phyloP scores from a whole-genome alignment of 1,140 invertebrate genomes.

The Gerris buenoi region DNA sequence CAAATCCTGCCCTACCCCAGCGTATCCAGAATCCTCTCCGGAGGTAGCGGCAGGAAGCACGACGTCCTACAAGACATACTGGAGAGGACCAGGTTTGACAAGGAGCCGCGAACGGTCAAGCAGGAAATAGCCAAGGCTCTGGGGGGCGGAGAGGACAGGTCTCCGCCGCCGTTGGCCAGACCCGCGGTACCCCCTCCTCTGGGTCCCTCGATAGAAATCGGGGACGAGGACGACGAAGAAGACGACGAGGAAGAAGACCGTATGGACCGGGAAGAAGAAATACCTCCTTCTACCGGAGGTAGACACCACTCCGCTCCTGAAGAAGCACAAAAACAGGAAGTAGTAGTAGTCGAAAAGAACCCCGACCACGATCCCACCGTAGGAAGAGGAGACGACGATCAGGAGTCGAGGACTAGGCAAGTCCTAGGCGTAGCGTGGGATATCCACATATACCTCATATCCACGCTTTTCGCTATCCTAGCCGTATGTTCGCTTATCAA shows the following conservation, averaged over 20 bases:
- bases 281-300: not conserved
- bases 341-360: slow-evolving; percentile 10
- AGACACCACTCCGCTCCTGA: slow-evolving; percentile 7
- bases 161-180: slow-evolving; percentile 17
- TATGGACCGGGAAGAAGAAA: slow-evolving; percentile 9
- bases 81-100: slow-evolving; percentile 19
- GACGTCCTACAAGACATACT: slow-evolving; percentile 41
- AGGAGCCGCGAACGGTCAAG: slow-evolving; percentile 21
- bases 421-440: slow-evolving; percentile 60
- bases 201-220: not conserved
- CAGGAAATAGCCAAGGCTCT: slow-evolving; percentile 20
- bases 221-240: not conserved
- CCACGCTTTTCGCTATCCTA: slow-evolving; percentile 62
- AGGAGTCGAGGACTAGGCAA: slow-evolving; percentile 22
- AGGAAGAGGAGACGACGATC: slow-evolving; percentile 7
- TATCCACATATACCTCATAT: slow-evolving; percentile 70
- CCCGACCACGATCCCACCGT: slow-evolving; percentile 10
- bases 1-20: slow-evolving; percentile 47
- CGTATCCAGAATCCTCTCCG: slow-evolving; percentile 61
- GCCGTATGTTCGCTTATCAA: slow-evolving; percentile 68
- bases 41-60: slow-evolving; percentile 61
- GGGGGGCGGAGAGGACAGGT: not conserved
- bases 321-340: slow-evolving; percentile 18
- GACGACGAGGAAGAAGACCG: slow-evolving; percentile 5
- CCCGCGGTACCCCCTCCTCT: slow-evolving; percentile 4